These are phyloP conservation scores for Drosophila kurseongensis DNA, from an alignment of 1,140 invertebrate species.

Conservation along the genomic window DNA sequence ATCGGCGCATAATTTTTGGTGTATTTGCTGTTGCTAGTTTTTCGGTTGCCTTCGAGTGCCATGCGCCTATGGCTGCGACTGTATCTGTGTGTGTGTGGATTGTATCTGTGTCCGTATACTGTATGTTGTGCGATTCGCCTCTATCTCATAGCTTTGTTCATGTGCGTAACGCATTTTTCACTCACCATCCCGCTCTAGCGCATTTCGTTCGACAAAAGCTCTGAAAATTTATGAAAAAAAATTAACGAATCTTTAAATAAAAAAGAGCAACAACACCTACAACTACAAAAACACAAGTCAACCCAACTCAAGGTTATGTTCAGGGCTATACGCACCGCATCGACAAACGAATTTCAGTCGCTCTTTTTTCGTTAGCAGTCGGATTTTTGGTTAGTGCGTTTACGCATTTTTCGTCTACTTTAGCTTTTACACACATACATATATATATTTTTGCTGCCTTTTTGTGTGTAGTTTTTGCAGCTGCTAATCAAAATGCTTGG, in stretches of 20 bases:
- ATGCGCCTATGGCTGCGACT: conserved; percentile 1
- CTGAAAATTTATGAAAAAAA: conserved; percentile 64
- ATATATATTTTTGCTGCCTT: conserved; percentile 16
- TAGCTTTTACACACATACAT: conserved; percentile 3
- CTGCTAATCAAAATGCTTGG: conserved; percentile 78
- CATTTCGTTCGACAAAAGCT: conserved; percentile 64
- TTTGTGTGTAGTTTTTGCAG: conserved; percentile 62
- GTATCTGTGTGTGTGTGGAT: conserved; percentile 8
- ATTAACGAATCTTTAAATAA: conserved; percentile 81
- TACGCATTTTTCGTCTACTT: conserved; percentile 58
- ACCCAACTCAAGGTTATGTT: conserved; percentile 81
- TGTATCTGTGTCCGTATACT: too few species aligned
- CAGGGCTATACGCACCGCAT: conserved; percentile 81
- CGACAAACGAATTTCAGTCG: conserved; percentile 68
- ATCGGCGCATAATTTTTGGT: conserved; percentile 47
- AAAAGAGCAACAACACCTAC: conserved; percentile 55
- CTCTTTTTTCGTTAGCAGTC: conserved; percentile 39
- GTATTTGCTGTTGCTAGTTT: conserved; percentile 6
- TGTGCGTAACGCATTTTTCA: conserved; percentile 77
- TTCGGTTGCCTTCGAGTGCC: conserved; percentile 43
- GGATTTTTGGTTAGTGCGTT: conserved; percentile 69
- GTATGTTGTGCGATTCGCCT: background rate
- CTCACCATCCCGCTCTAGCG: conserved; percentile 60
- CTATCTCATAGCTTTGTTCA: conserved; percentile 44
- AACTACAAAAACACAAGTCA: conserved; percentile 23